Base-by-base conservation (phyloP, 1,140 invertebrate species). In the Manduca sexta region DNA sequence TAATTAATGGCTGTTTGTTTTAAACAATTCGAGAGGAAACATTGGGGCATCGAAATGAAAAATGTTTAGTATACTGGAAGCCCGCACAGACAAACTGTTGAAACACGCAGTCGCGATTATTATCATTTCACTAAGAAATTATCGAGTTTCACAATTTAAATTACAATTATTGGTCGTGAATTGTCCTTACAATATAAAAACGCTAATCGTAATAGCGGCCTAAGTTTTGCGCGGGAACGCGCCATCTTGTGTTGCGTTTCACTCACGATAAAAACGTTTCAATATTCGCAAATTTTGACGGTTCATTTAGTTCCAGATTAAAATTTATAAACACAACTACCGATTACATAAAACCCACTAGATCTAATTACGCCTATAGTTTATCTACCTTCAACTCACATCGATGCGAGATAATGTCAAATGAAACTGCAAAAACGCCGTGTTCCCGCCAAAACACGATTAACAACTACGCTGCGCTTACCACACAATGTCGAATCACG, bases 101-200 rank as follows among this genome's bases (percentile, higher is more conserved):
- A 77, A 76, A 84, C 77, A 74, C 64, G 82, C 80, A 84, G 80
- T 84, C 78, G 67, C 69, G 45, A 75, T 81, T 78, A 81, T 77
- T 74, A 79, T 83, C 74, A 72, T 49, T 67, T 79, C 69, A 81
- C 75, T 81, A 84, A 78, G 76, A 81, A 82, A 78, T 80, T 69
- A 74, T 78, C 57, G 61, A 77, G 63, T 77, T 74, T 76, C 74
- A 77, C 66, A 80, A 69, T 56, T 69, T 33, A 44, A 78, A 77
- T 83, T 84, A 84, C 75, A 84, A 75, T 81, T 84, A 84, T 84
- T 84, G 81, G 81, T 84, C 81, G 79, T 82, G 78, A 78, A 74
- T 79, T 78, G 55, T 61, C 72, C 80, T 80, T 75, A 57, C 45
- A 47, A 70, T 65, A 75, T 69, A 61, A 71, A 69, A 74, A 74